Percentiles rank a stretch among this genome's conserved stretches.
Evolutionary conservation across 2,888 invertebrate species (phyloP).

Genomic region (Tromatobia lineatoria): DNA sequence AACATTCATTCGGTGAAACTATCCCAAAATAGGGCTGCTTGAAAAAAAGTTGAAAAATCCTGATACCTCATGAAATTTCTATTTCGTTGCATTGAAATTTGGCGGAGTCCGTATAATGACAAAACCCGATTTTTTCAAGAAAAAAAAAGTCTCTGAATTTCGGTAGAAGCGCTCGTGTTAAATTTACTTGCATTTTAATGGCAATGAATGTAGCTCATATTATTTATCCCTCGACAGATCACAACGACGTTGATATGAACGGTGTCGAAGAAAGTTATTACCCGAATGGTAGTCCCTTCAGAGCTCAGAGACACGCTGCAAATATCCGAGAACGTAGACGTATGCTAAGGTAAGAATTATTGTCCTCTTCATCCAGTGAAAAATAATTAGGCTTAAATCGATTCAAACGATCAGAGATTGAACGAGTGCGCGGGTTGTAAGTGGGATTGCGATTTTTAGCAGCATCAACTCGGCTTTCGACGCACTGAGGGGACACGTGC

Average conservation of each 20-base stretch:
- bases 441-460: constrained; percentile 89
- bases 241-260: constrained; percentile 82
- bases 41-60: too few species aligned
- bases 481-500: constrained; percentile 98
- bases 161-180: too few species aligned
- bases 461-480: constrained; percentile 99
- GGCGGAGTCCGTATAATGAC: too few species aligned
- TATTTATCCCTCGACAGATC: constrained; percentile 73
- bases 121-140: too few species aligned
- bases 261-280: constrained; percentile 87
- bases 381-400: neutral
- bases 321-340: constrained; percentile 98
- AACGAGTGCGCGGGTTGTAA: constrained; percentile 75
- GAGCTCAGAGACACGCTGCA: constrained; percentile 96
- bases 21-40: too few species aligned
- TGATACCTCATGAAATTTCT: too few species aligned
- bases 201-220: neutral
- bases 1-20: too few species aligned
- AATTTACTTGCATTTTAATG: neutral
- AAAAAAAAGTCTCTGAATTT: too few species aligned
- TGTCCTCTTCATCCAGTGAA: constrained; percentile 30
- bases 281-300: constrained; percentile 92
- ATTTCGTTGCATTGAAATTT: too few species aligned
- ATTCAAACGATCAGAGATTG: neutral
- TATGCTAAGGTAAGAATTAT: constrained; percentile 95